Base-by-base conservation (phyloP, 1,140 invertebrate genomes). In the Antheraea mylitta region DNA sequence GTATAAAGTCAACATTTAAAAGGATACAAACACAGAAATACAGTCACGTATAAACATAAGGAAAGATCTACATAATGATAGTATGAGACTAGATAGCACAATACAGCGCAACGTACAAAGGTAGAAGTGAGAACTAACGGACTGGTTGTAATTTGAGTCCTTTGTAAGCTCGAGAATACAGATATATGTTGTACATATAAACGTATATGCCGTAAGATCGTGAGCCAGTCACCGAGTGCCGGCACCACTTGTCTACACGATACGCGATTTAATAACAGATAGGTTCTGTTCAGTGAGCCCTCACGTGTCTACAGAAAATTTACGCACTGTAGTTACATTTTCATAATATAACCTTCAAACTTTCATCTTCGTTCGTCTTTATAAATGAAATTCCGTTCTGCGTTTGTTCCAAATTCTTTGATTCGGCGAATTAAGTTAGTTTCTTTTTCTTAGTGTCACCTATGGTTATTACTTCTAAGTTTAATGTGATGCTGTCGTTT, bases 201-300 rank as follows among this genome's bases (percentile, higher is more conserved):
- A 58, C 64, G 59, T 80, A 64, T 73, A 65, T 64, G 63, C 42
- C 67, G 73, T 73, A 74, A 65, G 69, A 71, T 62, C 72, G 66
- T 67, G 67, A 73, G 66, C 36, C 60, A 22, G 19, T 61, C 60
- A 22, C 19, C 11, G 18, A 80, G 72, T 74, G 68, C 69, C 65
- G 64, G 66, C 53, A 62, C 61, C 73, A 66, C 62, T 68, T 68
- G 65, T 60, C 64, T 38, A 77, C 72, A 76, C 73, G 75, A 80
- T 78, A 68, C 48, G 37, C 53, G 70, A 81, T 85, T 84, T 83
- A 84, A 83, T 81, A 82, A 65, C 38, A 65, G 38, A 53, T 22
- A 65, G 16, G 45, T 53, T 11, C 45, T 5, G 11, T 13, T 53
- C 45, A 53, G 11, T 53, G 16, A 16, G 16, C 38, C 18, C 45